Evolutionary conservation across 2,797 vertebrate species (phyloP).

Genomic region (Ptychadena robeensis): DNA sequence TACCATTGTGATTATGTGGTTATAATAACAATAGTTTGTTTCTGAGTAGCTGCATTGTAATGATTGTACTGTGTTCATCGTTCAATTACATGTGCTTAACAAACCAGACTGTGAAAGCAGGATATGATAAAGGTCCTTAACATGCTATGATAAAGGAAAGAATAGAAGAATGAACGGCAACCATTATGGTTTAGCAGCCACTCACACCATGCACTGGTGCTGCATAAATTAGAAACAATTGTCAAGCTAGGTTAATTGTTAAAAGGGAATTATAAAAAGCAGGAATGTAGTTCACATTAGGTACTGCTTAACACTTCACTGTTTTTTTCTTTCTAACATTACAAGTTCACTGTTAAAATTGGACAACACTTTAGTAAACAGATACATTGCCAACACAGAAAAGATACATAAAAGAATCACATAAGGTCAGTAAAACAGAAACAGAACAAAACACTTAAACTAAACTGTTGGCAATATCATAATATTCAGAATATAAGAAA

Average conservation of each 20-base stretch:
- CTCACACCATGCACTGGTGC: not conserved
- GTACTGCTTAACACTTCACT: not conserved
- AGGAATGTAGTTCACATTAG: not conserved
- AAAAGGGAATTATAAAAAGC: not conserved
- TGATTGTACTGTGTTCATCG: not conserved
- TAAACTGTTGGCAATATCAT: too few species aligned
- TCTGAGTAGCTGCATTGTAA: not conserved
- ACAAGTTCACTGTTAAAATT: not conserved
- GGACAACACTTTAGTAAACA: not conserved
- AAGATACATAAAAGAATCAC: too few species aligned
- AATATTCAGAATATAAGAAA: too few species aligned
- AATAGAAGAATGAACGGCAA: not conserved
- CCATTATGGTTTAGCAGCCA: not conserved
- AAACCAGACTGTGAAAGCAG: not conserved
- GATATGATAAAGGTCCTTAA: not conserved
- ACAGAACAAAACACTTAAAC: too few species aligned
- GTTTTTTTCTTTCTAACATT: not conserved
- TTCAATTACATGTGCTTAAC: not conserved
- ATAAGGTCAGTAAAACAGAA: too few species aligned
- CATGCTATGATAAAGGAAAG: constrained; percentile 42
- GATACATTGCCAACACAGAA: not conserved
- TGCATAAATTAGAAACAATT: constrained; percentile 11
- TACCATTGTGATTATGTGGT: not conserved
- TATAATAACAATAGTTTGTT: not conserved
- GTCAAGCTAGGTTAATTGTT: not conserved